phyloP scores from a whole-genome alignment of 2,113 vertebrate species.

The Pangasianodon gigas region DNA sequence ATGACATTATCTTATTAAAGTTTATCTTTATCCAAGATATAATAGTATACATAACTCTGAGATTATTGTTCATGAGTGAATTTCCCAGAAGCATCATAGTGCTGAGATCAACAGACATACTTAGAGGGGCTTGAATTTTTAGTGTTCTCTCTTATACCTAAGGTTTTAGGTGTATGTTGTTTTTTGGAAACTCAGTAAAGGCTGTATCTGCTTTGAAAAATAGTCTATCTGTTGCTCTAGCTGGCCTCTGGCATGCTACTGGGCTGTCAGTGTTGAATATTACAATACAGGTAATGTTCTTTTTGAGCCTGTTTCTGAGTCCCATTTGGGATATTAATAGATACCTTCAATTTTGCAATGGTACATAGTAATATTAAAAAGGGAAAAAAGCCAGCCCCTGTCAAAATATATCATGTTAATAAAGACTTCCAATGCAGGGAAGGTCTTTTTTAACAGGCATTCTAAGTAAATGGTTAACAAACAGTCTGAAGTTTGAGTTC shows the following conservation, averaged over 20 bases:
- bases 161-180: not conserved
- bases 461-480: constrained; percentile 46
- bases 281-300: constrained; percentile 40
- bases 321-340: constrained; percentile 35
- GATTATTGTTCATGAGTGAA: not conserved
- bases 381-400: not conserved
- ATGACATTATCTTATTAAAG: not conserved
- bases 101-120: not conserved
- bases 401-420: constrained; percentile 46
- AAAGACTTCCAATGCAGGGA: constrained; percentile 34
- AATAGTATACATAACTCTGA: not conserved
- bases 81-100: not conserved
- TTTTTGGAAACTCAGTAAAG: not conserved
- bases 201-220: not conserved
- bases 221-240: not conserved
- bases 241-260: constrained; percentile 2
- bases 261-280: constrained; percentile 27
- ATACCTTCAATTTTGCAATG: constrained; percentile 35
- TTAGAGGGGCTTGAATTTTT: not conserved
- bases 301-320: constrained; percentile 14
- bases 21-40: not conserved
- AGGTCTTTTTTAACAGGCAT: constrained; percentile 39
- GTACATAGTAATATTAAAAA: constrained; percentile 33
- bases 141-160: not conserved
- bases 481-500: constrained; percentile 35